A percentile compares a stretch with the other conserved stretches of the same genome.
These are phyloP conservation scores for Dascillus cervinus DNA, from an alignment of 2,888 invertebrate genomes.

Conservation along the genomic window DNA sequence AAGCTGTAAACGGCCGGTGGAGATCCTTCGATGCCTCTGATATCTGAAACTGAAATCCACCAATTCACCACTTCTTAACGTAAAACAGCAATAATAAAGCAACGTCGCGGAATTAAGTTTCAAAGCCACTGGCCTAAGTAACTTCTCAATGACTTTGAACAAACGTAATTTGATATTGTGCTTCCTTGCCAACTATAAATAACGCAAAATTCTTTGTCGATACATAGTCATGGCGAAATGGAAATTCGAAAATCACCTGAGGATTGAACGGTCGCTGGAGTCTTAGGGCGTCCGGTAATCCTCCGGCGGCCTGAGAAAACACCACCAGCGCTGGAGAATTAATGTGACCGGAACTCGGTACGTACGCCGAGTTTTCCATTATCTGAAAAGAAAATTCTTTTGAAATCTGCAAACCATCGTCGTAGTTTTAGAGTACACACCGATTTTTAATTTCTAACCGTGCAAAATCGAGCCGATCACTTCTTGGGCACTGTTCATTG, in stretches of 20 bases:
- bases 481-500: neutral
- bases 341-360: constrained; percentile 61
- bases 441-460: neutral
- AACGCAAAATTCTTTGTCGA: too few species aligned
- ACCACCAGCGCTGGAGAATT: constrained; percentile 69
- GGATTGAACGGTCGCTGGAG: constrained; percentile 69
- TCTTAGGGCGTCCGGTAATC: constrained; percentile 64
- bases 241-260: constrained; percentile 47
- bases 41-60: constrained; percentile 43
- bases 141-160: constrained; percentile 21
- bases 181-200: constrained; percentile 11
- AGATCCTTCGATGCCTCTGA: constrained; percentile 54
- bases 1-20: constrained; percentile 57
- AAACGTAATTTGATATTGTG: constrained; percentile 12
- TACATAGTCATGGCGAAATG: constrained; percentile 1
- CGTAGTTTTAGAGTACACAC: too few species aligned
- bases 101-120: constrained; percentile 7
- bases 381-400: constrained; percentile 9
- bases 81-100: too few species aligned
- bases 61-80: too few species aligned
- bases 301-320: constrained; percentile 67
- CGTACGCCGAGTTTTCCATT: constrained; percentile 73
- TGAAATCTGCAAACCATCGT: too few species aligned
- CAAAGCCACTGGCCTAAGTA: constrained; percentile 33
- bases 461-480: neutral